Percentiles rank a stretch among this genome's conserved stretches.
These are phyloP conservation scores for Ailuropoda melanoleuca DNA, from an alignment of 2,113 vertebrate species.

Conservation along the genomic window DNA sequence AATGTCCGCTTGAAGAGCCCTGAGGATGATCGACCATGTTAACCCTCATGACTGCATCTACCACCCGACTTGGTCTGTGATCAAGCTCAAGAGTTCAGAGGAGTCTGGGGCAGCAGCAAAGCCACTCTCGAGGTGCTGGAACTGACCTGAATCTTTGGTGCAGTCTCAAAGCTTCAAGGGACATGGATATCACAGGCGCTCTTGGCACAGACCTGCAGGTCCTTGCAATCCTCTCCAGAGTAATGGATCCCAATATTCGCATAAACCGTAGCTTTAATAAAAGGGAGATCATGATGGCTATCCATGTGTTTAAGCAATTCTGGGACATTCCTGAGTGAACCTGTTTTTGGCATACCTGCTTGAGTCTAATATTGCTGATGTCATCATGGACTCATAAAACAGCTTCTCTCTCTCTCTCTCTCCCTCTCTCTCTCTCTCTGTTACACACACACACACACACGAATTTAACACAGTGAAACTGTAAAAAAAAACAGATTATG, in stretches of 20 bases:
- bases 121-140: not conserved
- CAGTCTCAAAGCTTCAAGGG: not conserved
- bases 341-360: not conserved
- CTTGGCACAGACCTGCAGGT: not conserved
- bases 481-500: constrained; percentile 39
- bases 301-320: not conserved
- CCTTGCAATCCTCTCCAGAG: not conserved
- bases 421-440: not conserved
- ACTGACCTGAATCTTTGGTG: not conserved
- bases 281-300: not conserved
- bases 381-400: not conserved
- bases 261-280: not conserved
- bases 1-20: not conserved
- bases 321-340: not conserved
- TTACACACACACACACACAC: not conserved
- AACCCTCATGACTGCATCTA: not conserved
- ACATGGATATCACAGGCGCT: not conserved
- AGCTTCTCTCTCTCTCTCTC: not conserved
- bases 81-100: not conserved
- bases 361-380: not conserved
- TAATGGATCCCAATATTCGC: not conserved
- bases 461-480: not conserved
- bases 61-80: not conserved
- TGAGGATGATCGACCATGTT: not conserved
- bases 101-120: not conserved